These are phyloP conservation scores for Dryobota labecula DNA, from an alignment of 2,888 invertebrate genomes.

Conservation along the genomic window DNA sequence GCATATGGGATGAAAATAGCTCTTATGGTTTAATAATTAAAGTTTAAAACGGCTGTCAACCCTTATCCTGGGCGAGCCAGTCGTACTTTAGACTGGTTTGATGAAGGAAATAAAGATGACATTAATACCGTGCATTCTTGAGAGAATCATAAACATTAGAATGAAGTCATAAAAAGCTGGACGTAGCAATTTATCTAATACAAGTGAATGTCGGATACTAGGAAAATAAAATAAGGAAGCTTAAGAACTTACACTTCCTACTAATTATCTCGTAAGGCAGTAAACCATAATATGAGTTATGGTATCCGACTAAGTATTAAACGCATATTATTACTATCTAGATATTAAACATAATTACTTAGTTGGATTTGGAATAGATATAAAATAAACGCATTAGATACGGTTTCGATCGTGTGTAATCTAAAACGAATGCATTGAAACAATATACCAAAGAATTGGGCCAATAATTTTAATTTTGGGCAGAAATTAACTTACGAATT, in stretches of 20 bases:
- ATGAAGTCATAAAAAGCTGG: constrained; percentile 39
- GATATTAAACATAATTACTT: constrained; percentile 31
- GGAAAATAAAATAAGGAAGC: constrained; percentile 60
- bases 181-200: constrained; percentile 39
- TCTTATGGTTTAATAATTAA: neutral
- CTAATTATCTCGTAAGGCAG: constrained; percentile 43
- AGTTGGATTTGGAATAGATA: constrained; percentile 22
- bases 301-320: constrained; percentile 31
- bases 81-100: constrained; percentile 14
- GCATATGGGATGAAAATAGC: neutral
- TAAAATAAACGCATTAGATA: constrained; percentile 32
- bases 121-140: constrained; percentile 16
- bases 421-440: constrained; percentile 38
- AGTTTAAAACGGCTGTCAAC: constrained; percentile 5
- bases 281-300: constrained; percentile 43
- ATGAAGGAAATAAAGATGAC: constrained; percentile 29
- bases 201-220: constrained; percentile 41
- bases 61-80: neutral
- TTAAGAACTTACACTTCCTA: constrained; percentile 54
- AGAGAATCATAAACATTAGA: constrained; percentile 27
- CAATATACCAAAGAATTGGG: constrained; percentile 33
- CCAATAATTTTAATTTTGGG: constrained; percentile 34
- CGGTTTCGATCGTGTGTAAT: constrained; percentile 34
- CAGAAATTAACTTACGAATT: constrained; percentile 23
- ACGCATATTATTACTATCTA: constrained; percentile 35